A percentile compares a stretch with the other conserved stretches of the same genome.
phyloP scores from a whole-genome alignment of 2,888 invertebrate genomes.

The Loripinus fragilis region DNA sequence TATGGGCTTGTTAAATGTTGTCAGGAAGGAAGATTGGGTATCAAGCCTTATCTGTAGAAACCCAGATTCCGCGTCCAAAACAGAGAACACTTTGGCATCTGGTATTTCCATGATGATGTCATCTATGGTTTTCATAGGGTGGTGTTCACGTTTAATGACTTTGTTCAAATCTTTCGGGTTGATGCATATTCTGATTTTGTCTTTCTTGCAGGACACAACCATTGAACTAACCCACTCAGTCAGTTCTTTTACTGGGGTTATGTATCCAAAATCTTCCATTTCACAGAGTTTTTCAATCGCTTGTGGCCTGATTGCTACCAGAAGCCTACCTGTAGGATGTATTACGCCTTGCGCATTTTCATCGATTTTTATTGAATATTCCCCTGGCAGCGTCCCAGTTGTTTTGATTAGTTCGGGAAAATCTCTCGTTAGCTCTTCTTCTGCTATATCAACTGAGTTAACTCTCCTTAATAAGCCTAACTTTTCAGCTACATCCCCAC shows the following conservation, averaged over 20 bases:
- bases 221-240: constrained; percentile 66
- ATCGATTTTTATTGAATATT: constrained; percentile 17
- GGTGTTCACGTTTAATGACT: constrained; percentile 29
- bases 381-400: constrained; percentile 4
- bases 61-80: constrained; percentile 31
- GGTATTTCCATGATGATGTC: constrained; percentile 27
- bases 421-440: neutral
- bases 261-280: too few species aligned
- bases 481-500: constrained; percentile 33
- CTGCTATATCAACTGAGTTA: neutral
- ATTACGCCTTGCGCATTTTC: too few species aligned
- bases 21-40: constrained; percentile 47
- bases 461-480: constrained; percentile 24
- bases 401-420: neutral
- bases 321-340: too few species aligned
- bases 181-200: constrained; percentile 42
- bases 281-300: constrained; percentile 35
- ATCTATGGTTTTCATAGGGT: constrained; percentile 27
- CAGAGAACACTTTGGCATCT: constrained; percentile 7
- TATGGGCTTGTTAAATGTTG: constrained; percentile 60
- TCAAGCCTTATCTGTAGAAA: constrained; percentile 62
- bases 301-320: constrained; percentile 26
- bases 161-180: constrained; percentile 52
- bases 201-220: constrained; percentile 43
- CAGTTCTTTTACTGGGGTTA: constrained; percentile 47